A percentile compares a stretch with the other conserved stretches of the same genome.
phyloP scores from a whole-genome alignment of 2,797 vertebrate genomes.

The Hypotaenidia okinawae region DNA sequence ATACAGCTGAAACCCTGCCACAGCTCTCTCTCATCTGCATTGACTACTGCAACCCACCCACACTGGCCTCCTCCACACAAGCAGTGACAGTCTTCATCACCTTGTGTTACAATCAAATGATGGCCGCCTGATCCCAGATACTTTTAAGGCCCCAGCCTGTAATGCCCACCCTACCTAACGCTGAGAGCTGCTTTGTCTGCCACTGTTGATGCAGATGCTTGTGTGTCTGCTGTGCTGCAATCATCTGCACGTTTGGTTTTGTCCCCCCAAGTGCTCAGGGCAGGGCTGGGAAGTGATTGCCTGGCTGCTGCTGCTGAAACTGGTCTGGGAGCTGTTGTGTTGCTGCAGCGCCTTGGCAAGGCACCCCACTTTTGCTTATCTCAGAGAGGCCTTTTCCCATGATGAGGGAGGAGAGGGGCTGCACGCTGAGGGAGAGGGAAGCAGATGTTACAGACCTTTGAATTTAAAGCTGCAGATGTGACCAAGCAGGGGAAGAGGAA shows the following conservation, averaged over 20 bases:
- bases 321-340: neutral
- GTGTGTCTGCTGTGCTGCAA: accelerated
- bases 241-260: neutral
- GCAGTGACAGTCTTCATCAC: neutral
- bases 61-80: neutral
- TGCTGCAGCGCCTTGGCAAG: neutral
- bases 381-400: neutral
- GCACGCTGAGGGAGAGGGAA: neutral
- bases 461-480: neutral
- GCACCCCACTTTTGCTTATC: neutral
- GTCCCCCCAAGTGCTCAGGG: neutral
- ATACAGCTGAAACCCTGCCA: neutral
- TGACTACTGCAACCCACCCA: neutral
- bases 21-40: neutral
- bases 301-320: neutral
- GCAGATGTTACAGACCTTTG: neutral
- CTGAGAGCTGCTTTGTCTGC: neutral
- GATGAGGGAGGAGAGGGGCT: neutral
- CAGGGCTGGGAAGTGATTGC: neutral
- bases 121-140: neutral
- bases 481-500: neutral
- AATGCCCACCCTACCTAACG: neutral
- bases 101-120: neutral
- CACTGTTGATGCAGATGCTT: neutral
- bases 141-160: neutral